Percentiles rank a stretch among this genome's conserved stretches.
Conservation (phyloP, 1,140 invertebrate species). For the Homalodisca vitripennis region DNA sequence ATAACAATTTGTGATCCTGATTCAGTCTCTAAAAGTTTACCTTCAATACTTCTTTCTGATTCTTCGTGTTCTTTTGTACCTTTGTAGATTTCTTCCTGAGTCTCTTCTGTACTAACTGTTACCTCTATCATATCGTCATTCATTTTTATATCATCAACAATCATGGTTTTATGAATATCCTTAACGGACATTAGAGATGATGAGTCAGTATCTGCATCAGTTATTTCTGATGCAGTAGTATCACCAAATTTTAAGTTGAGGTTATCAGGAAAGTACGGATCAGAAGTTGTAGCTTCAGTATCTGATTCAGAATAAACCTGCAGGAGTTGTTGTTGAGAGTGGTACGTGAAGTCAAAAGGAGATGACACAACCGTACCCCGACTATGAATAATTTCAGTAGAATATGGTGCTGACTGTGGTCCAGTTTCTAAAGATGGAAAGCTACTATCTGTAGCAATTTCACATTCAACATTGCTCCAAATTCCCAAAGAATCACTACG, state of each 20-base stretch:
- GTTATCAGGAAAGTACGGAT: conserved; percentile 9
- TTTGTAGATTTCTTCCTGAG: background rate
- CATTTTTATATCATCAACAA: conserved; percentile 47
- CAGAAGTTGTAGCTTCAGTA: conserved; percentile 28
- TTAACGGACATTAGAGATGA: conserved; percentile 12
- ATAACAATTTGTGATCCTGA: conserved; percentile 12
- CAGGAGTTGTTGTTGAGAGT: background rate
- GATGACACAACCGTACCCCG: too few relatives aligned
- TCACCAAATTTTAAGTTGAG: background rate
- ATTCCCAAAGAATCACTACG: too few relatives aligned
- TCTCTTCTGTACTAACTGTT: conserved; percentile 42
- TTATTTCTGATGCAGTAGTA: conserved; percentile 30
- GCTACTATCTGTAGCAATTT: too few relatives aligned
- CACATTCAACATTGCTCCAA: too few relatives aligned
- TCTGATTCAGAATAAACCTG: conserved; percentile 24
- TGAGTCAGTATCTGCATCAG: conserved; percentile 26
- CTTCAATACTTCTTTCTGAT: background rate
- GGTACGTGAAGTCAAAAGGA: too few relatives aligned
- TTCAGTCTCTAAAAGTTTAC: conserved; percentile 1
- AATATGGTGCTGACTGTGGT: too few relatives aligned
- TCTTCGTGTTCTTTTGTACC: background rate
- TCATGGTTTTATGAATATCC: conserved; percentile 28
- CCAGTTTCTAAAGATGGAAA: too few relatives aligned
- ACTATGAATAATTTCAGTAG: too few relatives aligned
- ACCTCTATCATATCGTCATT: conserved; percentile 49